Conservation (phyloP, 1,140 invertebrate genomes). For the Nephotettix cincticeps region DNA sequence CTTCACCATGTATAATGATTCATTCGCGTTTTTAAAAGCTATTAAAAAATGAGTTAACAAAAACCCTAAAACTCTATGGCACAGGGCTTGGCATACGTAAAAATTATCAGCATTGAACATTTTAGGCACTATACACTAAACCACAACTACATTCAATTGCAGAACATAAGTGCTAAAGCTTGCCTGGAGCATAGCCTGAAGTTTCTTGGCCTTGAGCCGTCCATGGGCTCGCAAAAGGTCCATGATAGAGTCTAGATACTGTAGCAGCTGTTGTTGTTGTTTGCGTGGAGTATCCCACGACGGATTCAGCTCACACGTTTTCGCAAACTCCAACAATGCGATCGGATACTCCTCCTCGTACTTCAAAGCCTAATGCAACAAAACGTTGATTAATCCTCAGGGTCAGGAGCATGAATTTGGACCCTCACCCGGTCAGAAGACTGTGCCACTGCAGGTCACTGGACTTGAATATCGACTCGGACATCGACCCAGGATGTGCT, state of each 20-base stretch:
- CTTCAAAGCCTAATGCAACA: conserved; percentile 49
- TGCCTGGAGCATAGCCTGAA: conserved; percentile 65
- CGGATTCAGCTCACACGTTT: conserved; percentile 68
- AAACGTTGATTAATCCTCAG: neutral
- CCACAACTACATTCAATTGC: conserved; percentile 39
- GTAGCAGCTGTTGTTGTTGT: conserved; percentile 61
- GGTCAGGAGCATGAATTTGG: too few relatives aligned
- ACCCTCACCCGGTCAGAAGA: too few relatives aligned
- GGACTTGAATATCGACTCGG: too few relatives aligned
- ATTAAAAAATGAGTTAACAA: too few relatives aligned
- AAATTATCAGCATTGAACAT: neutral
- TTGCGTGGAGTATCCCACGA: conserved; percentile 65
- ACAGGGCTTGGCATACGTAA: too few relatives aligned
- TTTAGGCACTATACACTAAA: conserved; percentile 28
- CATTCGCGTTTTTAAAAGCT: too few relatives aligned
- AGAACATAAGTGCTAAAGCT: conserved; percentile 26
- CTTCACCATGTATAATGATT: too few relatives aligned
- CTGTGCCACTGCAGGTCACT: too few relatives aligned
- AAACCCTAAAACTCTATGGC: neutral
- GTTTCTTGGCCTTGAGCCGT: conserved; percentile 70
- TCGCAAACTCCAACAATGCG: conserved; percentile 67
- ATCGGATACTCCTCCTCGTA: conserved; percentile 76
- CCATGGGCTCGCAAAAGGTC: conserved; percentile 65
- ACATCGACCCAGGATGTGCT: too few relatives aligned
- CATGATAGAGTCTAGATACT: conserved; percentile 66